Base-by-base conservation (phyloP, 2,113 vertebrate species). In the Athene noctua region DNA sequence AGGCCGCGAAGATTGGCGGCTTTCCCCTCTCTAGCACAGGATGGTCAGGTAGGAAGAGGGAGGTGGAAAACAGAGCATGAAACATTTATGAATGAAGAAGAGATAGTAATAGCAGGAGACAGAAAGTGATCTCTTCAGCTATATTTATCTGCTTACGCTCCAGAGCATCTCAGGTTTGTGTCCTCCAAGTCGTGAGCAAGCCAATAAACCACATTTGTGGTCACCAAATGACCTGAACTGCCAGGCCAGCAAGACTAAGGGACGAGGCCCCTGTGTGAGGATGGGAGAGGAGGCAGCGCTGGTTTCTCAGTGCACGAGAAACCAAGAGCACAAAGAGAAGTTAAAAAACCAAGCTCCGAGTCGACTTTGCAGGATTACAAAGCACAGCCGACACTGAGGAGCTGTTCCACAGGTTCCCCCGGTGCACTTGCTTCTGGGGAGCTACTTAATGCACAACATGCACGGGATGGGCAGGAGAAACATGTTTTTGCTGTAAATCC, bases 301-400 rank as follows among this genome's bases (percentile, higher is more conserved):
- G 57, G 2, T 3, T 22, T 52, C 4, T 13, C 5, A 5, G 29
- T 25, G 14, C 57, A 22, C 15, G 2, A 4, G 67, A 19, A 38
- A 3, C 23, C 62, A 32, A 55, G 18, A 47, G n/a, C 62, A 63
- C 23, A 22, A 58, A 57, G 36, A 30, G 11, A 13, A 49, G 25
- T 29, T 6, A 10, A 63, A 51, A 25, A 4, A n/a, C 9, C 0
- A 0, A 86, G 75, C 47, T 62, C 44, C 0, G 10, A 61, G 88
- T 46, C 52, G 74, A 70, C 11, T 21, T 4, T 51, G 80, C 2
- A 25, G 17, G 52, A 11, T 0, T 32, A 29, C 70, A 46, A 30
- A 81, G 78, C 88, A 22, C 10, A 1, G 6, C 4, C 0, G 3
- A 38, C 22, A 44, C 7, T 2, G 0, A 40, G 80, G 88, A 54